phyloP scores from a whole-genome alignment of 2,888 invertebrate species.

The Amphipoea lucens region DNA sequence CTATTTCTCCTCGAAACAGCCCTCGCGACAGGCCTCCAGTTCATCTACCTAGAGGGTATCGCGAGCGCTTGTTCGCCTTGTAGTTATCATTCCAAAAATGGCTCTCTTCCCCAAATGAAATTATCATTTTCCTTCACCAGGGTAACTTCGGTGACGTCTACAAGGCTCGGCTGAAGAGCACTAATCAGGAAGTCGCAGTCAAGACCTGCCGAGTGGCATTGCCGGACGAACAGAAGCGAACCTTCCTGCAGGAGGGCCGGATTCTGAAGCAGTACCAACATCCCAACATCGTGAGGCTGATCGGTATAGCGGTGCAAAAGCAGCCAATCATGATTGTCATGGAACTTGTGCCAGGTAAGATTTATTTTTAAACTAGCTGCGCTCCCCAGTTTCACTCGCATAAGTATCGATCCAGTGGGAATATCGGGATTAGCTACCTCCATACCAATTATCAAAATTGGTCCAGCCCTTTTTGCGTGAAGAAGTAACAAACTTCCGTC shows the following conservation, averaged over 20 bases:
- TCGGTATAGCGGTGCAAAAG: slow-evolving; percentile 99
- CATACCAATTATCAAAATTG: no score
- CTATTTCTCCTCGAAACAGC: background rate
- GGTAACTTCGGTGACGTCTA: slow-evolving; percentile 99
- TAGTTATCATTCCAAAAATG: background rate
- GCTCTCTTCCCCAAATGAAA: background rate
- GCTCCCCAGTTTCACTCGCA: no score
- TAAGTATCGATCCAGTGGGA: no score
- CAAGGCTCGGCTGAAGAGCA: slow-evolving; percentile 95
- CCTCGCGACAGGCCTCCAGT: background rate
- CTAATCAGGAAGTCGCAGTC: slow-evolving; percentile 97
- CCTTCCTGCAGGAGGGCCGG: slow-evolving; percentile 98
- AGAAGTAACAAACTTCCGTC: no score
- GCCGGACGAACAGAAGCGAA: slow-evolving; percentile 97
- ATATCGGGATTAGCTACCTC: no score
- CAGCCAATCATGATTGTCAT: slow-evolving; percentile 99
- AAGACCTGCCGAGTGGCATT: slow-evolving; percentile 98
- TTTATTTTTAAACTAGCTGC: background rate
- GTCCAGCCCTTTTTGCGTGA: no score
- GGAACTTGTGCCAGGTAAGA: slow-evolving; percentile 96
- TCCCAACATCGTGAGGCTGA: slow-evolving; percentile 98
- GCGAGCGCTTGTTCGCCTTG: no score
- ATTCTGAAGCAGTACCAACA: slow-evolving; percentile 99
- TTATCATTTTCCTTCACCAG: slow-evolving; percentile 84
- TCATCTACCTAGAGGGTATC: background rate